These are phyloP conservation scores for Chionomys nivalis DNA, from an alignment of 2,113 vertebrate genomes.

Conservation along the genomic window DNA sequence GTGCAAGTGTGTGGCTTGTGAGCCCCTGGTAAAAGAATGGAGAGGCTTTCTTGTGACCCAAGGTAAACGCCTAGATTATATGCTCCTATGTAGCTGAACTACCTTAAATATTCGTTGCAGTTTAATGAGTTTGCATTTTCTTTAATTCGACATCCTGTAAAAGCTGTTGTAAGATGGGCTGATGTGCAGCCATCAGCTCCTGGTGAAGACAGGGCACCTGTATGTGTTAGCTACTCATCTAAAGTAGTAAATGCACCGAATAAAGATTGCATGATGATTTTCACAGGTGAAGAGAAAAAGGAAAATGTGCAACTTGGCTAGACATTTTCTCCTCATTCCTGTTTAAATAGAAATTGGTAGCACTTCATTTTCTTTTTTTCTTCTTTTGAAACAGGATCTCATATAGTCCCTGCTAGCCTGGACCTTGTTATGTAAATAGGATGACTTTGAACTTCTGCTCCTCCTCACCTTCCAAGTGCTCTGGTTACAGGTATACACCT, in stretches of 20 bases:
- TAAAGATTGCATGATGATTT: neutral
- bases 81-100: neutral
- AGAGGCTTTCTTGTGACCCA: conserved; percentile 68
- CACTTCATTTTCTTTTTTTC: neutral
- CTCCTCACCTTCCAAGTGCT: neutral
- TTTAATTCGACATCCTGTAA: conserved; percentile 63
- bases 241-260: neutral
- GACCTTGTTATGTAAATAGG: neutral
- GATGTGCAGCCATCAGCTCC: neutral
- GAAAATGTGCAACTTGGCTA: neutral
- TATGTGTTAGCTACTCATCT: neutral
- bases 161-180: conserved; percentile 53
- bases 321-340: neutral
- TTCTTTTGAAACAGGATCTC: neutral
- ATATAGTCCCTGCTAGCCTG: neutral
- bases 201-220: neutral
- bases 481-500: too few species aligned
- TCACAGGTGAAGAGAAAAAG: conserved; percentile 6
- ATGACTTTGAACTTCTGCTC: too few species aligned
- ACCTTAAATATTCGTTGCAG: conserved; percentile 57
- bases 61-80: conserved; percentile 26
- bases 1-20: conserved; percentile 50
- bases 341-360: neutral
- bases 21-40: conserved; percentile 11
- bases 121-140: conserved; percentile 62